Evolutionary conservation across 2,113 vertebrate species (phyloP), one percentile per base, ranked within the genome.

Genomic region (Piprites chloris): DNA sequence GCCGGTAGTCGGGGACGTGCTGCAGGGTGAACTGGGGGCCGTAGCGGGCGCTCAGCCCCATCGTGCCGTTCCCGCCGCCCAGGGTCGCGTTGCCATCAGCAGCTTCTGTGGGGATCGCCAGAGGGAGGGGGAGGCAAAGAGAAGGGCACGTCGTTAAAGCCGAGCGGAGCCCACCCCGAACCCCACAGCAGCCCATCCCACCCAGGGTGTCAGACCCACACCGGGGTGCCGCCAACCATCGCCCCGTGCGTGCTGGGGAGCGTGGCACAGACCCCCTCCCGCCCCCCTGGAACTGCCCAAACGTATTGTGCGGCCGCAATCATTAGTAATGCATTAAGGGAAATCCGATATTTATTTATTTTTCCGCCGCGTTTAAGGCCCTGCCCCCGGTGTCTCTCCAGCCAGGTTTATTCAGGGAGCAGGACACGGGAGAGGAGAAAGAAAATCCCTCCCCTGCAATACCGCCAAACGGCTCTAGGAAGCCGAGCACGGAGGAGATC

Each of bases 21-120:
- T 99, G 99, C 97, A 99, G 98, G 90, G 99, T 99, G 98, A 99
- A 99, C 98, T 99, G 99, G 58, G 99, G 99, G 89, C 99, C 98
- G 20, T 99, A 99, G 95, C 99, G 99, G 74, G 99, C 98, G 44
- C 99, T 99, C 92, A 99, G 96, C 74, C 99, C 99, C 99, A 99
- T 99, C 85, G 99, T 99, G 95, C 99, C 99, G 0, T 99, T 98
- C 7, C 98, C 98, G 6, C 98, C 98, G 5, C 98, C 98, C 67
- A 98, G 97, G 46, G 99, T 99, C 20, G 98, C 98, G 53, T 98
- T 99, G 49, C 98, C 99, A 41, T 99, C 99, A 26, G 99, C 99
- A 41, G 99, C 99, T 98, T 99, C 99, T 99, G 97, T 71, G 63
- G 63, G 65, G 50, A 87, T 80, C 49, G 75, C 76, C 97, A 21